Evolutionary conservation across 2,797 vertebrate species (phyloP).

Genomic region (Spheniscus humboldti): DNA sequence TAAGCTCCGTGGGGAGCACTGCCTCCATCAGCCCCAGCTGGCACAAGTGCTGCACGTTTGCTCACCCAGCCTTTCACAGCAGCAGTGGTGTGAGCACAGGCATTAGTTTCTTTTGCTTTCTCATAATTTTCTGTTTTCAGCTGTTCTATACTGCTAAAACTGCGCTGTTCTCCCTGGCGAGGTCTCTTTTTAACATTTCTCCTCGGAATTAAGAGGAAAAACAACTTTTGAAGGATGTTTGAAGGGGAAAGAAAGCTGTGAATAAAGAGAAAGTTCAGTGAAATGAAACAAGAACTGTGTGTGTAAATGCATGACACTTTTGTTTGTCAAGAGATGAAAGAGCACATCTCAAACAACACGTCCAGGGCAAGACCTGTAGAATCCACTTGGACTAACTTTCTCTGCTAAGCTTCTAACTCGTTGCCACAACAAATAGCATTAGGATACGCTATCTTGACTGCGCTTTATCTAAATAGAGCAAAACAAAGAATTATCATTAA

Average conservation of each 20-base stretch:
- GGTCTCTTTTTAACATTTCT: neutral
- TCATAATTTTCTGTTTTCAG: neutral
- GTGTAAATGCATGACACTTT: neutral
- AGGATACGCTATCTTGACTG: neutral
- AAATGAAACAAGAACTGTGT: neutral
- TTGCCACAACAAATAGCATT: neutral
- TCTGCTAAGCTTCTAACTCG: neutral
- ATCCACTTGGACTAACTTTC: neutral
- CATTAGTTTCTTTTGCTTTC: neutral
- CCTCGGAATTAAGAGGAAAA: neutral
- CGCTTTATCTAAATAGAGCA: neutral
- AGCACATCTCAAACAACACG: neutral
- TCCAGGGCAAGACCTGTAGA: neutral
- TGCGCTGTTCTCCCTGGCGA: neutral
- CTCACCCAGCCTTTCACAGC: neutral
- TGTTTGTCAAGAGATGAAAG: neutral
- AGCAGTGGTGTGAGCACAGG: neutral
- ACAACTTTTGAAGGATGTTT: neutral
- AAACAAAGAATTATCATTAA: neutral
- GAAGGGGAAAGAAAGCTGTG: neutral
- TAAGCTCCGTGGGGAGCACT: rapidly evolving
- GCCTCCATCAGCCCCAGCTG: neutral
- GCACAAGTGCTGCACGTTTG: neutral
- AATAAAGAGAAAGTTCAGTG: neutral
- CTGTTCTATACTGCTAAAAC: neutral